Evolutionary conservation across 1,140 invertebrate genomes (phyloP).

Genomic region (Heterodera schachtii): DNA sequence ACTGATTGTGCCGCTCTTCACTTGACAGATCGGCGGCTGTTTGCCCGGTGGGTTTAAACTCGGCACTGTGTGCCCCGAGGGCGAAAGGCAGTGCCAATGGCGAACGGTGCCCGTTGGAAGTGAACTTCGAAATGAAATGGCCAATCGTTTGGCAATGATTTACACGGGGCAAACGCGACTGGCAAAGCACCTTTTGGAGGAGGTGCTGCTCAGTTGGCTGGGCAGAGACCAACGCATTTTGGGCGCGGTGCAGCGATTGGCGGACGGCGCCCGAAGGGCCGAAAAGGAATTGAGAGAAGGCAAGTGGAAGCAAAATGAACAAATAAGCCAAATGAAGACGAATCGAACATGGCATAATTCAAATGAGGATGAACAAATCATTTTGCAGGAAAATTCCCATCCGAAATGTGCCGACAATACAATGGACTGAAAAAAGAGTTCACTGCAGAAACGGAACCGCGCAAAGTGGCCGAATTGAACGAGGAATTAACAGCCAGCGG

Average conservation of each 20-base stretch:
- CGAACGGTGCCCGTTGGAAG: conserved; percentile 4
- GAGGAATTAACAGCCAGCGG: conserved; percentile 15
- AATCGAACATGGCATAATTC: too few species aligned
- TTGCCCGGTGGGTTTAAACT: conserved; percentile 7
- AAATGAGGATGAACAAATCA: too few species aligned
- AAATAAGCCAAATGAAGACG: too few species aligned
- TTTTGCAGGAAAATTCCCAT: conserved; percentile 35
- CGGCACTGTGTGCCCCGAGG: conserved; percentile 13
- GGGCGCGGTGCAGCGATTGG: conserved; percentile 22
- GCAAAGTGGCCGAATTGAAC: conserved; percentile 34
- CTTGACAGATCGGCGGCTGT: conserved; percentile 10
- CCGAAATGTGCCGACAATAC: conserved; percentile 31
- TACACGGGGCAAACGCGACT: conserved; percentile 57
- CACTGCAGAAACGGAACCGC: conserved; percentile 39
- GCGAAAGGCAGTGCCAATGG: conserved; percentile 28
- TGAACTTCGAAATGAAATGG: conserved; percentile 28
- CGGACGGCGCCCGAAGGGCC: conserved; percentile 30
- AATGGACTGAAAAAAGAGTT: conserved; percentile 47
- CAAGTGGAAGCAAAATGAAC: not conserved
- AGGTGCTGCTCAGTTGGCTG: conserved; percentile 45
- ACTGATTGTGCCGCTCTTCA: too few species aligned
- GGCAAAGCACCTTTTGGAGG: conserved; percentile 53
- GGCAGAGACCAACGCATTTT: conserved; percentile 22
- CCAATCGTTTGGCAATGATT: conserved; percentile 47
- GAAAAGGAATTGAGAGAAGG: conserved; percentile 28